Evolutionary conservation across 2,888 invertebrate species (phyloP).

Genomic region (Acanthococcus lagerstroemiae): DNA sequence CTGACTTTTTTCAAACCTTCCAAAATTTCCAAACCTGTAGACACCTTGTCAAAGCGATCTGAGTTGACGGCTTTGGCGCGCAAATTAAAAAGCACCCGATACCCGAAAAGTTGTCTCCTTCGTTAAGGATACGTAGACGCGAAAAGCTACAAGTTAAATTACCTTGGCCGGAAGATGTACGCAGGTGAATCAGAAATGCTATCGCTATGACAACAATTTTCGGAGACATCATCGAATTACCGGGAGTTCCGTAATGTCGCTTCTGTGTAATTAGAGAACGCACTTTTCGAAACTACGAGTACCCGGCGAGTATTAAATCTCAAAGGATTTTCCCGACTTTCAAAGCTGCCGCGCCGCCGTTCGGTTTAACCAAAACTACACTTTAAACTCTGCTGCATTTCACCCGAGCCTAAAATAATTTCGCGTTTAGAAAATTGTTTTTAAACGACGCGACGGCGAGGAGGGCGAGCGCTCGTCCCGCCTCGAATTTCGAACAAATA

Average conservation of each 20-base stretch:
- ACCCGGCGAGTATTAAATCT: background rate
- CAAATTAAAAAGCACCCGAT: too few species aligned
- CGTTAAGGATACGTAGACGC: background rate
- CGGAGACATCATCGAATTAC: background rate
- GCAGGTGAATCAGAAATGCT: background rate
- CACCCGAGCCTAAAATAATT: too few species aligned
- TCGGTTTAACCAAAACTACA: background rate
- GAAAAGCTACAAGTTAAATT: background rate
- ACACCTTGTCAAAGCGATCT: too few species aligned
- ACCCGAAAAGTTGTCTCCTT: too few species aligned
- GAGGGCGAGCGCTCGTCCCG: too few species aligned
- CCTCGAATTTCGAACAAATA: too few species aligned
- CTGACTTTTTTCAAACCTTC: too few species aligned
- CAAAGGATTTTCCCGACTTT: background rate
- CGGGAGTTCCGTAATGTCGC: background rate
- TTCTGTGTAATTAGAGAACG: background rate
- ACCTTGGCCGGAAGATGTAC: background rate
- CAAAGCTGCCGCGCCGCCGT: background rate
- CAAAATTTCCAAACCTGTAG: too few species aligned
- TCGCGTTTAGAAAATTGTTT: too few species aligned
- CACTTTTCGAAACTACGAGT: background rate
- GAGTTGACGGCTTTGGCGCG: too few species aligned
- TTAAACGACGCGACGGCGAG: too few species aligned
- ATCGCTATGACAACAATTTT: background rate
- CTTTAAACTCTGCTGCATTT: background rate